Conservation (phyloP, 1,140 invertebrate species). For the Euwallacea fornicatus region DNA sequence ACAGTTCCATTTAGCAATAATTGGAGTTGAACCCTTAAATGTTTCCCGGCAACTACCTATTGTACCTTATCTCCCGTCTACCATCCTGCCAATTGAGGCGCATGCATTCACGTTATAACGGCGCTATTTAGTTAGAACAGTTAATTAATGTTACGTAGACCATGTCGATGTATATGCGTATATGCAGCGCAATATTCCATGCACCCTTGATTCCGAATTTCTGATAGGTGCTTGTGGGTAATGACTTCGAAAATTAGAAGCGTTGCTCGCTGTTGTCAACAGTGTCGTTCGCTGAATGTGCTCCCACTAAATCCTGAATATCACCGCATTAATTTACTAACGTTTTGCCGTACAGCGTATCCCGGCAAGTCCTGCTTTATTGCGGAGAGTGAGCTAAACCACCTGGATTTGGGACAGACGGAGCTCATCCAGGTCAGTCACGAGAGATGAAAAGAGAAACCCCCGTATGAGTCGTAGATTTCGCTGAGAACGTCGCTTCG, state of each 20-base stretch:
- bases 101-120: conserved; percentile 36
- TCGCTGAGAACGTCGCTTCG: too few species aligned
- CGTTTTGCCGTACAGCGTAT: too few species aligned
- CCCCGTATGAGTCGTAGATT: too few species aligned
- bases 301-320: neutral
- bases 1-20: conserved; percentile 35
- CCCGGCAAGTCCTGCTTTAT: too few species aligned
- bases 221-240: conserved; percentile 34
- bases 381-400: too few species aligned
- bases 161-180: conserved; percentile 33
- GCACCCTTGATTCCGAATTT: conserved; percentile 35
- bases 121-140: conserved; percentile 40
- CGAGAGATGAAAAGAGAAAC: too few species aligned
- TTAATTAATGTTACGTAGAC: conserved; percentile 41
- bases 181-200: conserved; percentile 37
- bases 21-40: conserved; percentile 38
- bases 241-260: conserved; percentile 34
- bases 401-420: too few species aligned
- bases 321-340: neutral
- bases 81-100: conserved; percentile 40
- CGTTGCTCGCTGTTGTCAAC: conserved; percentile 2
- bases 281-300: neutral
- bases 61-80: conserved; percentile 39
- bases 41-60: conserved; percentile 36
- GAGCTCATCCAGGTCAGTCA: too few species aligned